phyloP scores from a whole-genome alignment of 1,140 invertebrate species.

The Psilanteris sp. region DNA sequence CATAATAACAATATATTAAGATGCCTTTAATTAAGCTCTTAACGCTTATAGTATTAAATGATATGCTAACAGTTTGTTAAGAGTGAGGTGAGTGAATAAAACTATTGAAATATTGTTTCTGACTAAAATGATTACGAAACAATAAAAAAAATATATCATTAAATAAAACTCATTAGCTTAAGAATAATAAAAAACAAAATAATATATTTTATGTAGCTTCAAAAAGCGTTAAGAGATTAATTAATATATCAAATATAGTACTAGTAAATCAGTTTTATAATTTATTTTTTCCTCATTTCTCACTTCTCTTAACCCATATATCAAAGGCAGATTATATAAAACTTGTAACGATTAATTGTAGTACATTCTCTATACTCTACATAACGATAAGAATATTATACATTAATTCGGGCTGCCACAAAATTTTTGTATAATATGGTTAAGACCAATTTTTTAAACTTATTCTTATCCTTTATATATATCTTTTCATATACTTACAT shows the following conservation, averaged over 20 bases:
- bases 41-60: constrained; percentile 30
- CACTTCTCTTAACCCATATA: constrained; percentile 38
- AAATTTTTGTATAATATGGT: constrained; percentile 37
- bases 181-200: too few relatives aligned
- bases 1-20: constrained; percentile 63
- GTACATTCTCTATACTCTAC: constrained; percentile 62
- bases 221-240: constrained; percentile 53
- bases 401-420: constrained; percentile 45
- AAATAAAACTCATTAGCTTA: too few relatives aligned
- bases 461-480: constrained; percentile 15
- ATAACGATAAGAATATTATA: constrained; percentile 70
- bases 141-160: too few relatives aligned
- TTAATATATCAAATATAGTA: constrained; percentile 39
- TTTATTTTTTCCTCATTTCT: constrained; percentile 47
- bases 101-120: too few relatives aligned
- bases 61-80: constrained; percentile 26
- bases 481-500: neutral
- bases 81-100: too few relatives aligned
- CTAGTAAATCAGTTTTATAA: constrained; percentile 44
- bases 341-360: constrained; percentile 69
- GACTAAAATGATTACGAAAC: too few relatives aligned
- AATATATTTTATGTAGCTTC: too few relatives aligned
- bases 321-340: constrained; percentile 66
- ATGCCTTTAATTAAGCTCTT: constrained; percentile 56
- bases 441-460: constrained; percentile 9